A percentile compares a stretch with the other conserved stretches of the same genome.
Evolutionary conservation across 2,888 invertebrate genomes (phyloP).

Genomic region (Rhaphigaster nebulosa): DNA sequence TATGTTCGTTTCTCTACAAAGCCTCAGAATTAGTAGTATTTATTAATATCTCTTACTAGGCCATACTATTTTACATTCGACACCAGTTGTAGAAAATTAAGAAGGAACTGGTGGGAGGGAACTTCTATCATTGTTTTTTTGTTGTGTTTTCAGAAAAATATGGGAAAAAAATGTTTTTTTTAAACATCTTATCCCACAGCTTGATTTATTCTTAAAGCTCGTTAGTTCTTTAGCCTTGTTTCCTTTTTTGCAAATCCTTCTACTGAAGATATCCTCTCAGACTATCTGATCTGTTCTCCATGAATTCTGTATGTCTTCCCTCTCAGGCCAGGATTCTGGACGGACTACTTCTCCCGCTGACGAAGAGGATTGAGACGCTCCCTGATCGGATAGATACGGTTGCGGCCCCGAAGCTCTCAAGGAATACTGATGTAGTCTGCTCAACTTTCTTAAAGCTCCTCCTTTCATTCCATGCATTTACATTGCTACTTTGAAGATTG

Average conservation of each 20-base stretch:
- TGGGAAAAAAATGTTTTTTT: too few species aligned
- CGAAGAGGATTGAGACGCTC: not conserved
- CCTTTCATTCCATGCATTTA: conserved; percentile 1
- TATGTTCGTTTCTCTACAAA: too few species aligned
- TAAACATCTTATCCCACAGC: not conserved
- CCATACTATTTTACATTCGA: too few species aligned
- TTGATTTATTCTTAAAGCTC: not conserved
- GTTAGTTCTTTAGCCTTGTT: not conserved
- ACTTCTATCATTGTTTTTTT: too few species aligned
- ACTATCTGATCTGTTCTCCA: not conserved
- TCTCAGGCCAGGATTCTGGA: not conserved
- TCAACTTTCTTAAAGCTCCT: not conserved
- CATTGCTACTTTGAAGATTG: not conserved
- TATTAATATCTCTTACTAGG: too few species aligned
- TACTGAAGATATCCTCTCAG: not conserved
- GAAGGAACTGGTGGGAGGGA: too few species aligned
- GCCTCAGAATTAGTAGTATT: too few species aligned
- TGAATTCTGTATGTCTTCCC: not conserved
- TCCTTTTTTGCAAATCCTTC: not conserved
- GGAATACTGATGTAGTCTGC: not conserved
- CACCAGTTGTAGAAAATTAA: too few species aligned
- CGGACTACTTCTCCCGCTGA: not conserved
- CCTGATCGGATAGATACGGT: not conserved
- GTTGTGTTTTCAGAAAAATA: too few species aligned
- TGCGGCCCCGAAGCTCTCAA: not conserved